Base-by-base conservation (phyloP, 2,113 vertebrate genomes). In the Ginglymostoma cirratum region DNA sequence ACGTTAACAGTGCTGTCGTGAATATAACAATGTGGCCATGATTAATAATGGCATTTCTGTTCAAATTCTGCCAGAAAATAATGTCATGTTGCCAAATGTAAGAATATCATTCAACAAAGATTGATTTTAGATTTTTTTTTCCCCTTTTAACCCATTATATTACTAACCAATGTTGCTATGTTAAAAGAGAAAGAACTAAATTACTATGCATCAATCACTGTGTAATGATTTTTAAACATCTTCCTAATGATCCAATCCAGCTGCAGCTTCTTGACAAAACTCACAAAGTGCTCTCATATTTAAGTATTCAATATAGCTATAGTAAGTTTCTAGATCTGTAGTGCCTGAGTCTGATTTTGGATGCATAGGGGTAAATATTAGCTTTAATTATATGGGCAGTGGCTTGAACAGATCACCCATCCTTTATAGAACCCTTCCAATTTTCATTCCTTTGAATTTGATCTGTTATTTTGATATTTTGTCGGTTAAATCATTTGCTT, bases 1-100 rank as follows among this genome's bases (percentile, higher is more conserved):
- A 97, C 97, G 0, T 97, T 99, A 96, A 97, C 98, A 0, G 97
- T 99, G 96, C 97, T 99, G 96, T 98, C 98, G 0, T 99, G 98
- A 98, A 97, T 45, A 48, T 70, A 52, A 72, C 69, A 70, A 95
- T 48, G 67, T 94, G 38, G 66, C n/a, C 67, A 70, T 48, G 94
- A 52, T 72, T 72, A 72, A 48, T 95, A 66, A 14, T 72, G 94
- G 69, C 14, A 72, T 52, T 45, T 72, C 94, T 94, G 66, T 70
- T 72, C 52, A 95, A 95, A 95, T 72, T 72, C 94, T 70, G 66
- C 42, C 94, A 72, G 42, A 45, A 95, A 70, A 72, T 72, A 15
- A 72, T 76, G 38, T 95, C 69, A 70, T 67, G 52, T 48, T 72
- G 67, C 94, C 94, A 95, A 72, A 95, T 17, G 24, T 69, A 95